phyloP scores from a whole-genome alignment of 2,797 vertebrate species.

The Fratercula arctica region DNA sequence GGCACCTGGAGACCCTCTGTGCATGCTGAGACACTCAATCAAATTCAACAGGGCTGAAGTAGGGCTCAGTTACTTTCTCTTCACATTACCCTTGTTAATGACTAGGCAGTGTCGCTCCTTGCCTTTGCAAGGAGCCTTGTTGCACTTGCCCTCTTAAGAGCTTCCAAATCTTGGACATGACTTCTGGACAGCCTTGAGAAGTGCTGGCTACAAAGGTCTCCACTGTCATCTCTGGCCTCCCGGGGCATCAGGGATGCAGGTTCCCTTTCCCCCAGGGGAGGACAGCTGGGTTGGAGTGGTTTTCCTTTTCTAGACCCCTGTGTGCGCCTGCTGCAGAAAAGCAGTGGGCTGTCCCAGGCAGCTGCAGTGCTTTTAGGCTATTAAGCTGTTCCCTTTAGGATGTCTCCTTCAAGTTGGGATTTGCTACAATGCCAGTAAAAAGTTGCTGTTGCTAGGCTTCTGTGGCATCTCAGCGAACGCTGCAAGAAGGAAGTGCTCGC shows the following conservation, averaged over 20 bases:
- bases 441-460: background rate
- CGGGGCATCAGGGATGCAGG: background rate
- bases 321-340: background rate
- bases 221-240: background rate
- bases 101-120: background rate
- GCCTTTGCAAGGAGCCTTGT: background rate
- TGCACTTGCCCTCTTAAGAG: background rate
- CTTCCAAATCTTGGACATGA: background rate
- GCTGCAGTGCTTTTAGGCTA: background rate
- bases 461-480: accelerated
- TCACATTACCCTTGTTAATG: background rate
- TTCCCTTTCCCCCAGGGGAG: background rate
- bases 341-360: background rate
- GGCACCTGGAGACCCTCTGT: background rate
- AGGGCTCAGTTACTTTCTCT: background rate
- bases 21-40: background rate
- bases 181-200: background rate
- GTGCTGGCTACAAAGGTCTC: background rate
- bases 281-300: accelerated
- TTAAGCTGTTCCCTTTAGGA: background rate
- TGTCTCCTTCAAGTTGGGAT: background rate
- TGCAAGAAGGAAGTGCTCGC: background rate
- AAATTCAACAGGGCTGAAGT: background rate
- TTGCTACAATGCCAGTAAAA: slow-evolving; percentile 29
- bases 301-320: background rate